These are phyloP conservation scores for Brenthis daphne DNA, from an alignment of 2,888 invertebrate genomes.

Conservation along the genomic window DNA sequence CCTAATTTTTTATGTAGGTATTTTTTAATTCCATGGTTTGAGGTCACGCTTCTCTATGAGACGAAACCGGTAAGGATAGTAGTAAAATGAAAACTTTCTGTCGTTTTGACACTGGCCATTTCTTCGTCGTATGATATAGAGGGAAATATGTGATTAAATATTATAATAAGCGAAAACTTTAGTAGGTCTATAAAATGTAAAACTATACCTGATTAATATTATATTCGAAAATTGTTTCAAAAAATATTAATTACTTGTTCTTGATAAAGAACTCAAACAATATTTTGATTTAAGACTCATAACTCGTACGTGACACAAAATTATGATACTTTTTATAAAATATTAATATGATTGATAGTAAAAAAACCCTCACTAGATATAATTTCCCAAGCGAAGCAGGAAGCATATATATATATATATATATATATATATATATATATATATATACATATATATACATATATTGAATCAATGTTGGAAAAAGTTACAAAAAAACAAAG, in stretches of 20 bases:
- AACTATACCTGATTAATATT: background rate
- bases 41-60: constrained; percentile 55
- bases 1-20: constrained; percentile 73
- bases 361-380: too few relatives aligned
- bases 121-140: constrained; percentile 29
- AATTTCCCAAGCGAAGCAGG: too few relatives aligned
- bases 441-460: too few relatives aligned
- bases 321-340: too few relatives aligned
- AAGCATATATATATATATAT: too few relatives aligned
- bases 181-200: background rate
- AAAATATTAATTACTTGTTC: too few relatives aligned
- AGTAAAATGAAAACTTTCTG: constrained; percentile 61
- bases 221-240: too few relatives aligned
- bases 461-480: background rate
- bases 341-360: too few relatives aligned
- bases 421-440: too few relatives aligned
- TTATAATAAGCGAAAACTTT: background rate
- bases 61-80: constrained; percentile 66
- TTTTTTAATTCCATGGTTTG: constrained; percentile 66
- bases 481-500: constrained; percentile 6
- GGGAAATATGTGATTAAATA: constrained; percentile 1
- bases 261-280: too few relatives aligned
- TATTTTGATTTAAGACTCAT: too few relatives aligned
- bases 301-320: too few relatives aligned
- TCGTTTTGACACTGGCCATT: constrained; percentile 38